These are phyloP conservation scores for Eclectus roratus DNA, from an alignment of 2,113 vertebrate genomes.

Conservation along the genomic window DNA sequence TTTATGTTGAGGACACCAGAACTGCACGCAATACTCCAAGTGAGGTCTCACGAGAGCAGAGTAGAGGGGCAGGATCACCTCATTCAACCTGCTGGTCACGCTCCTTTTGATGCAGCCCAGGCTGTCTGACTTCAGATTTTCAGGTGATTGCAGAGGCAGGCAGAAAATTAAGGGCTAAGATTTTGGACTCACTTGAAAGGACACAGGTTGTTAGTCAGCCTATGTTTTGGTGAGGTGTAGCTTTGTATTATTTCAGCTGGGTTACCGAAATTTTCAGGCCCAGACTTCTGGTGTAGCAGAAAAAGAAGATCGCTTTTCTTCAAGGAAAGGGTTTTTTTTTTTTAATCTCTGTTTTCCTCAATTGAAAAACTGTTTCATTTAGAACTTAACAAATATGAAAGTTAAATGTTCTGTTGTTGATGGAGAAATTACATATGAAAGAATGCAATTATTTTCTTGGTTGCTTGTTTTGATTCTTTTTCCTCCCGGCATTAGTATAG, in stretches of 20 bases:
- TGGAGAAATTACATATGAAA: slow-evolving; percentile 45
- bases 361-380: background rate
- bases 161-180: background rate
- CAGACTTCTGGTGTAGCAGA: background rate
- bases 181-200: background rate
- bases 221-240: background rate
- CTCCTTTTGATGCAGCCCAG: too few relatives aligned
- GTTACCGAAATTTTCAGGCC: background rate
- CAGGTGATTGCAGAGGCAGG: background rate
- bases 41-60: too few relatives aligned
- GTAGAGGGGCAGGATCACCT: too few relatives aligned
- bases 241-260: background rate
- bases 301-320: background rate
- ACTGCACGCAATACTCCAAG: too few relatives aligned
- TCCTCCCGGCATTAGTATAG: background rate
- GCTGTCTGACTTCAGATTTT: background rate
- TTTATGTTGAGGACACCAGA: too few relatives aligned
- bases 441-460: slow-evolving; percentile 53
- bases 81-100: too few relatives aligned
- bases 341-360: background rate
- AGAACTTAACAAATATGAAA: background rate
- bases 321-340: background rate
- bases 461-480: slow-evolving; percentile 2
- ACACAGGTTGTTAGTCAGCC: background rate
- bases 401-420: background rate